A percentile compares a stretch with the other conserved stretches of the same genome.
phyloP scores from a whole-genome alignment of 2,888 invertebrate genomes.

The Saturnia pavonia region DNA sequence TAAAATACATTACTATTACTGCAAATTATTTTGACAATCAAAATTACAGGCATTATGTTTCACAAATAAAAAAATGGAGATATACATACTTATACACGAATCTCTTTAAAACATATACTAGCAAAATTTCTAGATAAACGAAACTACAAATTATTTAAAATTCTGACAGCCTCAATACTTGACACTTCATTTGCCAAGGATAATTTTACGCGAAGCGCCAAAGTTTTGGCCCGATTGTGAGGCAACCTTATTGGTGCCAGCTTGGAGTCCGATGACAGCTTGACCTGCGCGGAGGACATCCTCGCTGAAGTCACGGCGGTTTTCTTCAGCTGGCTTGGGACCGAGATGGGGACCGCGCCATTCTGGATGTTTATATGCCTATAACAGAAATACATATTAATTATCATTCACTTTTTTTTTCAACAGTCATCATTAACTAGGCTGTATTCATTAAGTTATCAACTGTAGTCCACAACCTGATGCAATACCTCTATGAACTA shows the following conservation, averaged over 20 bases:
- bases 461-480: too few relatives aligned
- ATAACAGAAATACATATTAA: constrained; percentile 31
- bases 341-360: constrained; percentile 92
- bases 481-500: too few relatives aligned
- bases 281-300: constrained; percentile 92
- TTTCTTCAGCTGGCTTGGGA: constrained; percentile 93
- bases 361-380: constrained; percentile 91
- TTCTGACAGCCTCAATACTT: constrained; percentile 26
- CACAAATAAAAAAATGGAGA: not conserved
- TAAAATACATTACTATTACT: not conserved
- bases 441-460: too few relatives aligned
- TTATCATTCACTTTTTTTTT: not conserved
- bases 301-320: constrained; percentile 90
- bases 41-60: not conserved
- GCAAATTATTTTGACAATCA: not conserved
- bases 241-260: constrained; percentile 92
- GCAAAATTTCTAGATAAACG: constrained; percentile 1
- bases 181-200: constrained; percentile 85
- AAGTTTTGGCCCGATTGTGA: constrained; percentile 93
- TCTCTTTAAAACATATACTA: not conserved
- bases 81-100: not conserved
- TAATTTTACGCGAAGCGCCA: constrained; percentile 91
- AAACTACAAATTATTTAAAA: constrained; percentile 13
- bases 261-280: constrained; percentile 92
- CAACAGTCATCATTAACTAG: too few relatives aligned